Evolutionary conservation across 1,140 invertebrate species (phyloP), one percentile per base, ranked within the genome.

Genomic region (Eueides isabella): DNA sequence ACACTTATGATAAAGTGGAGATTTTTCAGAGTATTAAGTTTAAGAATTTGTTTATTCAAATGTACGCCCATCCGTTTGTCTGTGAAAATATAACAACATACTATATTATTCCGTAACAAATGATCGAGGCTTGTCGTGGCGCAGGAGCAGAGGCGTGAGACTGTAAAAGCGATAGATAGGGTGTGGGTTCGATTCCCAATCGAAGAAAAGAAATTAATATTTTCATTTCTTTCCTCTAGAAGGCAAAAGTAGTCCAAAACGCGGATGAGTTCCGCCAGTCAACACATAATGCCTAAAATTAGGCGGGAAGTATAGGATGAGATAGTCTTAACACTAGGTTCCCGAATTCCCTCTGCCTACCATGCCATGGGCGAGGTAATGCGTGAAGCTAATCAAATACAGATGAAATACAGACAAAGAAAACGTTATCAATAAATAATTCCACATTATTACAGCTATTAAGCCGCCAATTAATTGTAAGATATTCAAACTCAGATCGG

Each of bases 401-500:
- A 44, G 16, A 16, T n/a, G n/a, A n/a, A 44, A 44, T 44, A 2
- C 0, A 19, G 7, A 44, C 2, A 55, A 26, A 23, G 19, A 12
- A 55, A 55, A 9, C 19, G 12, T 26, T 26, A 23, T 23, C 48
- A 55, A 12, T 55, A 19, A 55, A 55, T 26, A 55, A 6, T 9
- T 9, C 2, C 19, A 55, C 19, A 55, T 55, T 23, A 55, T 55
- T 55, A 55, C 48, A 55, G 7, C 48, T 55, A 26, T 75, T 70
- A 72, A 62, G 64, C 28, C 31, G 67, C 80, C 87, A 90, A 90
- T 90, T 92, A 90, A 86, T 85, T 84, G 83, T 72, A 86, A 90
- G 87, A 90, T 88, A 89, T 90, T 86, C 88, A 83, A 88, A 85
- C 79, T 84, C n/a, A 88, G 82, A 90, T 88, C 85, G 84, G 82